Evolutionary conservation across 2,113 vertebrate genomes (phyloP).

Genomic region (Carassius gibelio): DNA sequence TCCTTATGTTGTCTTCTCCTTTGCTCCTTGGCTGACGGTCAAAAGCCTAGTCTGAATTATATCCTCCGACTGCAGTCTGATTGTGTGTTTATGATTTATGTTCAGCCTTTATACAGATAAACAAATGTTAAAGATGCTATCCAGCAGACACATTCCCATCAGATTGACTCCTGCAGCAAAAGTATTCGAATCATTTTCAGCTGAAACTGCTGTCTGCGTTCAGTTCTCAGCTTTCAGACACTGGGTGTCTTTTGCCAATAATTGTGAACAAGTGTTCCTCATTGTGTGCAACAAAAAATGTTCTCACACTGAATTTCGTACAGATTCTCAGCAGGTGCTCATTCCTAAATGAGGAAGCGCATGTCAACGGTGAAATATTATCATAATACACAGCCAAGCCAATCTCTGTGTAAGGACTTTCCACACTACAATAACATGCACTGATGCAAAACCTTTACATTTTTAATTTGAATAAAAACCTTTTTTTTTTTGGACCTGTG

Average conservation of each 20-base stretch:
- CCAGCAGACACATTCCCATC: constrained; percentile 18
- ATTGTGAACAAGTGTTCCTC: not conserved
- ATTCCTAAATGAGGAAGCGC: not conserved
- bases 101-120: constrained; percentile 13
- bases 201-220: not conserved
- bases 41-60: constrained; percentile 24
- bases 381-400: not conserved
- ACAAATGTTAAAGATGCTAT: constrained; percentile 7
- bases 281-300: not conserved
- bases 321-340: constrained; percentile 1
- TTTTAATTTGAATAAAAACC: not conserved
- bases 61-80: not conserved
- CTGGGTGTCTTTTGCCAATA: not conserved
- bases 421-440: not conserved
- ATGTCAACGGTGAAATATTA: not conserved
- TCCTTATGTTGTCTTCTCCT: constrained; percentile 3
- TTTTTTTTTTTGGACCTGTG: not conserved
- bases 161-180: constrained; percentile 17
- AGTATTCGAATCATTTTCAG: constrained; percentile 6
- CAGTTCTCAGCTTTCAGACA: not conserved
- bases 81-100: constrained; percentile 14
- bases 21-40: constrained; percentile 3
- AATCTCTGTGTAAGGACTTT: not conserved
- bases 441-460: not conserved
- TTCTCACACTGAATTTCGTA: not conserved